Conservation (phyloP, 2,888 invertebrate genomes). For the Minunthozetes semirufus region DNA sequence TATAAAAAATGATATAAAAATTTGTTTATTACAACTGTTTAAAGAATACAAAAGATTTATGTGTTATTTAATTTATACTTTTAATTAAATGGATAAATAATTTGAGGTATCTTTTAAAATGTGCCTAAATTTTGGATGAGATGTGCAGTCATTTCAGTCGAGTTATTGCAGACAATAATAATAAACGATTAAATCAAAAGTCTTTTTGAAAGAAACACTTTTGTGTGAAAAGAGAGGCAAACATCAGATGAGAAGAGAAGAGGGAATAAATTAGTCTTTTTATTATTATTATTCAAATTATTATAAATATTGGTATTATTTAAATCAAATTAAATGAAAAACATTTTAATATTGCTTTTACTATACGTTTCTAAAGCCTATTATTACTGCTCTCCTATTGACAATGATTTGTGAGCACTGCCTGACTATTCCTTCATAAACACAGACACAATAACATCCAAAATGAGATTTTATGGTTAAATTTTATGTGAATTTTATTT, state of each 20-base stretch:
- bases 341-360: too few species aligned
- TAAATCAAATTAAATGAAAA: too few species aligned
- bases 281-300: too few species aligned
- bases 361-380: not conserved
- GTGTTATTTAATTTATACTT: not conserved
- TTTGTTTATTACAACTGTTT: not conserved
- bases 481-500: constrained; percentile 7
- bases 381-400: not conserved
- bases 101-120: not conserved
- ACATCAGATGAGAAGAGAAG: too few species aligned
- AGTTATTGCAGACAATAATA: not conserved
- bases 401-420: constrained; percentile 23
- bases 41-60: not conserved
- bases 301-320: too few species aligned
- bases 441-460: not conserved
- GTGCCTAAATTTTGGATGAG: not conserved
- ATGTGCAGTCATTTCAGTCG: not conserved
- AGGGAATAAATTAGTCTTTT: too few species aligned
- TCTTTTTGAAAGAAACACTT: too few species aligned
- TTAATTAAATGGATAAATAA: not conserved
- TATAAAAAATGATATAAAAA: not conserved
- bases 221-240: too few species aligned
- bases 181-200: too few species aligned
- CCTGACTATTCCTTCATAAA: constrained; percentile 1
- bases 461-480: not conserved